These are phyloP conservation scores for Cyprinodon variegatus DNA, from an alignment of 2,113 vertebrate genomes.

Conservation along the genomic window DNA sequence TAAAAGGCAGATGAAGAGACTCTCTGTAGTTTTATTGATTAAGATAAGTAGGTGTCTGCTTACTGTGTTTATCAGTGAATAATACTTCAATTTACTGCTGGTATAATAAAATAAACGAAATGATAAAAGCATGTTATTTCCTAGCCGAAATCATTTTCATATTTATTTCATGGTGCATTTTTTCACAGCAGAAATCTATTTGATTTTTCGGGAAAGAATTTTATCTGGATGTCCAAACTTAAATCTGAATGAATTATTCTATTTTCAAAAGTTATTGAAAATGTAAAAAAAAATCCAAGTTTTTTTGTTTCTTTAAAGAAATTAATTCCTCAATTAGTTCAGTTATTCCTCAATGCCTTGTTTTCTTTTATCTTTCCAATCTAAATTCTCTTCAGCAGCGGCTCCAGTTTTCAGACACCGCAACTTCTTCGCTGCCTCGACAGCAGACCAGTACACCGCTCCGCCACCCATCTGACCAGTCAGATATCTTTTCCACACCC, in stretches of 20 bases:
- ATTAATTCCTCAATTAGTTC: too few species aligned
- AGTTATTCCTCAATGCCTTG: too few species aligned
- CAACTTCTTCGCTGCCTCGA: constrained; percentile 59
- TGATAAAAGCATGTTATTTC: not conserved
- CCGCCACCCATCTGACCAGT: constrained; percentile 53
- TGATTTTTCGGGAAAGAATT: too few species aligned
- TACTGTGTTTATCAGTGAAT: not conserved
- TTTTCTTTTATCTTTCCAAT: not conserved
- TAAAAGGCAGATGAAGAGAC: not conserved
- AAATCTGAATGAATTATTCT: not conserved
- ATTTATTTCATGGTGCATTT: too few species aligned
- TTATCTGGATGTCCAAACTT: not conserved
- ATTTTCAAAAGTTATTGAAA: not conserved
- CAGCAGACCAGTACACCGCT: constrained; percentile 65
- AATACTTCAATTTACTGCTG: not conserved
- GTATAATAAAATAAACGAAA: not conserved
- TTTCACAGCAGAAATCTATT: not conserved
- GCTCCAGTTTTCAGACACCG: constrained; percentile 75
- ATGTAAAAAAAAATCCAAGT: not conserved
- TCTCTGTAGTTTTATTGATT: not conserved
- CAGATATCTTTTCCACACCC: constrained; percentile 65
- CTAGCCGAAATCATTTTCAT: not conserved
- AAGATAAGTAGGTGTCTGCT: not conserved
- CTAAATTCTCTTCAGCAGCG: constrained; percentile 49
- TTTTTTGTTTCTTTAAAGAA: too few species aligned